phyloP scores from a whole-genome alignment of 2,888 invertebrate species.

The Caenorhabditis sp. region DNA sequence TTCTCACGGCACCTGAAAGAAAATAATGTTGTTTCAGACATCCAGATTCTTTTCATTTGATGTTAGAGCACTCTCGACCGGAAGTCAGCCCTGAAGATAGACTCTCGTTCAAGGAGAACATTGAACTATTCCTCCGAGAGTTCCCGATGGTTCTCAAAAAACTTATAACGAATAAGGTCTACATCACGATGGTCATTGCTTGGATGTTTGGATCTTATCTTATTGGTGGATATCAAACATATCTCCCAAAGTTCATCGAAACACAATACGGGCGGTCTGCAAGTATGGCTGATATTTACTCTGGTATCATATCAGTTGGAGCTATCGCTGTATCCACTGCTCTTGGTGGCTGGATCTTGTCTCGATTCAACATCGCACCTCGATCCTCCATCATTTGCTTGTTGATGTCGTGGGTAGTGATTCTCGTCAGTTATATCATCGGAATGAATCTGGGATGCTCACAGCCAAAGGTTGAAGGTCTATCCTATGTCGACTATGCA shows the following conservation, averaged over 20 bases:
- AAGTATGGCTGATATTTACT: slow-evolving; percentile 87
- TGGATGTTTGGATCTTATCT: slow-evolving; percentile 86
- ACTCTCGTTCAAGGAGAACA: slow-evolving; percentile 50
- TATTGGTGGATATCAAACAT: slow-evolving; percentile 85
- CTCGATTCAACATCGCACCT: slow-evolving; percentile 72
- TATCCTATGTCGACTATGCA: slow-evolving; percentile 57
- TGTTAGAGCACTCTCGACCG: slow-evolving; percentile 49
- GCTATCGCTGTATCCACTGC: slow-evolving; percentile 78
- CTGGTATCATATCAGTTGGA: slow-evolving; percentile 85
- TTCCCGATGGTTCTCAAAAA: slow-evolving; percentile 85
- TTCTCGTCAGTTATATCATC: slow-evolving; percentile 71
- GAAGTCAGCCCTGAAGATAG: slow-evolving; percentile 45
- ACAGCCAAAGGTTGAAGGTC: slow-evolving; percentile 67
- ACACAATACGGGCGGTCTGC: slow-evolving; percentile 88
- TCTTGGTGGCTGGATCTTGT: slow-evolving; percentile 76
- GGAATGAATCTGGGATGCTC: slow-evolving; percentile 74
- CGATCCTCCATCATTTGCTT: slow-evolving; percentile 70
- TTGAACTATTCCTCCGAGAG: slow-evolving; percentile 67
- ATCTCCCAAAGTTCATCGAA: slow-evolving; percentile 89
- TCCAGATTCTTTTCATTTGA: slow-evolving; percentile 62
- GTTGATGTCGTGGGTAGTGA: slow-evolving; percentile 73
- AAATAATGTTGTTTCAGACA: slow-evolving; percentile 40
- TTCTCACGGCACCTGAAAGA: background rate
- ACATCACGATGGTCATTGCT: slow-evolving; percentile 87
- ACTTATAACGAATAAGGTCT: slow-evolving; percentile 87